Base-by-base conservation (phyloP, 2,113 vertebrate genomes). In the Bostrychus sinensis region DNA sequence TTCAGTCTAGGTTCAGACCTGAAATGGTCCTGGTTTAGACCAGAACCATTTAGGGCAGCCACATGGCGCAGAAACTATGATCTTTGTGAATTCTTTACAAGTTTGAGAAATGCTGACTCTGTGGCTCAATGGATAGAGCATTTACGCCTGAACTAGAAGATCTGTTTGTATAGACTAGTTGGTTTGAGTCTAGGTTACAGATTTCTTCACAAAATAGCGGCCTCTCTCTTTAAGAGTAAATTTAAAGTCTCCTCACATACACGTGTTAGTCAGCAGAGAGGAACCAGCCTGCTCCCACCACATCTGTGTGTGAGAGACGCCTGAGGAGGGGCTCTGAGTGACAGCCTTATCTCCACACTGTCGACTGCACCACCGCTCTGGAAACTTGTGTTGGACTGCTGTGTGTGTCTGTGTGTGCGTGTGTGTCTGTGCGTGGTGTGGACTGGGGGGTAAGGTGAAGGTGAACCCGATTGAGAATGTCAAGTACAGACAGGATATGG, bases 361-460 rank as follows among this genome's bases (percentile, higher is more conserved):
- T 10, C 17, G 26, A n/a, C 2, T 66, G 26, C 34, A 62, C 82
- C 70, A 63, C 77, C 59, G 77, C 62, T 66, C 69, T 78, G 83
- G 78, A 77, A 86, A 86, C 80, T 80, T 58, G 65, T 14, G 11
- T 82, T 84, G 70, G n/a, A n/a, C 32, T 34, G 32, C 2, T 34
- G 32, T 34, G 7, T 8, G 32, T 34, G 32, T 34, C 7, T 7
- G 11, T 34, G 32, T 34, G 32, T 34, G n/a, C n/a, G 32, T 34
- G 7, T 8, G 32, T 34, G 32, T 34, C 7, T 7, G 11, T 34
- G 32, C 11, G 32, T 34, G n/a, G n/a, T n/a, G n/a, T 66, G 72
- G 69, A 69, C 71, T 48, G 36, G 75, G 82, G 85, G 82, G 85
- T 84, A 46, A 83, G 75, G 73, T 42, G 62, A 86, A 85, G 87